Evolutionary conservation across 2,888 invertebrate species (phyloP), one percentile per base, ranked within the genome.

Genomic region (Agriopis leucophaearia): DNA sequence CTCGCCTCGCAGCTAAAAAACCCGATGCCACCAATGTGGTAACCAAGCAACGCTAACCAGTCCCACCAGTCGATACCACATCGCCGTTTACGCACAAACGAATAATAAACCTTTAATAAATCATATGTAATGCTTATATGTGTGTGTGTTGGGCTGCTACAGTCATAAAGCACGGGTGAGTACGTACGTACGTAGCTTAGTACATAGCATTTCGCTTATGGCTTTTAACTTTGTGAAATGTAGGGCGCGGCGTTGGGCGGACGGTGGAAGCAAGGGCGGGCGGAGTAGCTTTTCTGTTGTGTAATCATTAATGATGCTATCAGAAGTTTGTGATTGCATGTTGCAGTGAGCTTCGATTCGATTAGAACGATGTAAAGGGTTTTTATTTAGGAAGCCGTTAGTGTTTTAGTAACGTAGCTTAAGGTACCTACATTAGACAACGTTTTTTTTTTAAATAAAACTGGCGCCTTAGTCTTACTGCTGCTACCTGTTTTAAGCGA

Each of bases 41-140:
- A 70, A 69, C 87, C 61, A 75, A 73, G 87, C 87, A 86, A 87
- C 87, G 70, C 45, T 15, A 67, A 72, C 74, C 74, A 71, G 69
- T 66, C 57, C 59, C 59, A 60, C 59, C 69, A 72, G 81, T 80
- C 78, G 72, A 80, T 80, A 81, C 70, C 59, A 74, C 66, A 51
- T 16, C 70, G 69, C 60, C 70, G 64, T 71, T 73, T 82, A 86
- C 85, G 85, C 85, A 84, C 77, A 76, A 74, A 73, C 70, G 75
- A 74, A 77, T 73, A 75, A 83, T 81, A 83, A 82, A 80, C 81
- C 85, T 72, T 76, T 71, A 75, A 83, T 82, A 84, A 82, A 81
- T 83, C 85, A 84, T 73, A 83, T 79, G 80, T 82, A 78, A 73
- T 76, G 70, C 63, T 65, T 79, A 72, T 79, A 80, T 81, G 77